A percentile compares a stretch with the other conserved stretches of the same genome.
Conservation (phyloP, 2,797 vertebrate genomes). For the Microctenopoma steveboyesi region DNA sequence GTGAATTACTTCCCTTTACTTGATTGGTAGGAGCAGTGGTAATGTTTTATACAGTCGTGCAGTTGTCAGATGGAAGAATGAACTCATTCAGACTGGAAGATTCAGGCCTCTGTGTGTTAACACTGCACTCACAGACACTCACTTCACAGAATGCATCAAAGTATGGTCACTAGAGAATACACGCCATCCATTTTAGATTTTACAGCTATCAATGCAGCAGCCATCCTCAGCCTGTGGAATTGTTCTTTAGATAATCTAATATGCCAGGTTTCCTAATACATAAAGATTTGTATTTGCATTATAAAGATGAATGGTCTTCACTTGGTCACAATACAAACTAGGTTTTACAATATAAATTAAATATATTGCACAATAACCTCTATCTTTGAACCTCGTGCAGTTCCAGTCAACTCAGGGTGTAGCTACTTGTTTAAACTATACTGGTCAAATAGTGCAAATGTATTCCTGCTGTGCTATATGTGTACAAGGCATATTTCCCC, state of each 20-base stretch:
- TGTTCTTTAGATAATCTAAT: not conserved
- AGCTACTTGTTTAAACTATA: conserved; percentile 10
- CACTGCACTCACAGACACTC: not conserved
- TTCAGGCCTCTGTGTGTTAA: not conserved
- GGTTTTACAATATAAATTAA: not conserved
- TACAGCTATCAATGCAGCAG: no score
- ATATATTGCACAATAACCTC: not conserved
- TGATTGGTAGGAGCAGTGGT: no score
- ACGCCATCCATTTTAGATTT: not conserved
- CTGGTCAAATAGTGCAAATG: conserved; percentile 32
- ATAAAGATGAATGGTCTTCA: no score
- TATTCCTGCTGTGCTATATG: conserved; percentile 52
- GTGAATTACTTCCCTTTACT: conserved; percentile 1
- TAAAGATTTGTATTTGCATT: no score
- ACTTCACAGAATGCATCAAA: not conserved
- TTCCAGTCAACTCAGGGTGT: conserved; percentile 2
- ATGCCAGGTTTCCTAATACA: not conserved
- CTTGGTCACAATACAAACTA: accelerated
- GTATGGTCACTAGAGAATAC: no score
- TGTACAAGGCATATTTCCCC: conserved; percentile 42
- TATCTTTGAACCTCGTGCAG: not conserved
- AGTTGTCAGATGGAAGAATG: not conserved
- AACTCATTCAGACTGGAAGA: not conserved
- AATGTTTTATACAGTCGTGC: not conserved
- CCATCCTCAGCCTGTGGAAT: no score